phyloP scores from a whole-genome alignment of 2,888 invertebrate genomes.

The Petrophora chlorosata region DNA sequence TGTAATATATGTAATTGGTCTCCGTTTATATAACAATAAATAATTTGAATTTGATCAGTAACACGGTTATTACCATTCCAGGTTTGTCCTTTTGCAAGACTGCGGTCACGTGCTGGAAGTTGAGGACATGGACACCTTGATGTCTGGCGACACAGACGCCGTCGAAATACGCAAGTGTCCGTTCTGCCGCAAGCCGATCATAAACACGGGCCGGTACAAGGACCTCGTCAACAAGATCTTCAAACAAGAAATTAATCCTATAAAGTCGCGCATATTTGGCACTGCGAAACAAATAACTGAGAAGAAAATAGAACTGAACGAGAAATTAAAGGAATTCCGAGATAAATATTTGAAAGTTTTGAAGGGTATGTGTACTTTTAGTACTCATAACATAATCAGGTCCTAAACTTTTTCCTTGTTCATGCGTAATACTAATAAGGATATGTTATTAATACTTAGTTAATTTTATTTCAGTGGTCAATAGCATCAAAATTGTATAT shows the following conservation, averaged over 20 bases:
- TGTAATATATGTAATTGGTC: too few relatives aligned
- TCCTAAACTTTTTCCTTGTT: constrained; percentile 21
- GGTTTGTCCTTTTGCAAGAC: constrained; percentile 80
- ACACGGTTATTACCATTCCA: constrained; percentile 49
- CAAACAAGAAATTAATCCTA: constrained; percentile 65
- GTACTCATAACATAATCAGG: neutral
- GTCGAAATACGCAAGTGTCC: constrained; percentile 80
- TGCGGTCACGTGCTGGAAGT: constrained; percentile 79
- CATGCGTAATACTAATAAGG: too few relatives aligned
- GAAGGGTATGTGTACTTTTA: constrained; percentile 33
- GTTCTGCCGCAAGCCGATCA: constrained; percentile 83
- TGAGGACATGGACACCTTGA: constrained; percentile 69
- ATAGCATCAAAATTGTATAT: constrained; percentile 30
- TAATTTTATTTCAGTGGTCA: constrained; percentile 35
- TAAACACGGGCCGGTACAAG: constrained; percentile 83
- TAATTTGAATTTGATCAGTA: too few relatives aligned
- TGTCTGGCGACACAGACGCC: constrained; percentile 56
- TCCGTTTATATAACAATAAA: too few relatives aligned
- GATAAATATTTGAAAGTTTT: constrained; percentile 20
- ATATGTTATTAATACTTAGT: too few relatives aligned
- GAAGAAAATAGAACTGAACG: constrained; percentile 38
- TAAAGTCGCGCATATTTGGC: constrained; percentile 70
- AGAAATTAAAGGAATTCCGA: constrained; percentile 27
- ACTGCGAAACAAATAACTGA: constrained; percentile 43
- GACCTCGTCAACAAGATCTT: constrained; percentile 72